phyloP scores from a whole-genome alignment of 2,888 invertebrate genomes.

The Eupithecia abbreviata region DNA sequence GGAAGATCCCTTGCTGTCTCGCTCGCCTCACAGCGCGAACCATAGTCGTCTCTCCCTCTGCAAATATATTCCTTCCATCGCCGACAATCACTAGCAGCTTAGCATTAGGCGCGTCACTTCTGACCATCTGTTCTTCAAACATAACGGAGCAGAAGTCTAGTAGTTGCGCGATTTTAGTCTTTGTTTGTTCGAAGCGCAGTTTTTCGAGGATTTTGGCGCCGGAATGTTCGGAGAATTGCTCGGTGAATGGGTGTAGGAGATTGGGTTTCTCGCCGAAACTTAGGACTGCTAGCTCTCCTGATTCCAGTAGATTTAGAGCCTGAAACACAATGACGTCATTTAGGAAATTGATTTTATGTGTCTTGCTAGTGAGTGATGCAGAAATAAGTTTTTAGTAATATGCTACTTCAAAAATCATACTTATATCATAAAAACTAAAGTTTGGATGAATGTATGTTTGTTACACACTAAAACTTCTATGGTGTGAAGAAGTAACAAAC shows the following conservation, averaged over 20 bases:
- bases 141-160: slow-evolving; percentile 90
- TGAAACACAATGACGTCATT: slow-evolving; percentile 55
- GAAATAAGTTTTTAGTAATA: no score
- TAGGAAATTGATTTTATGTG: no score
- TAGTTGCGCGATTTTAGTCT: slow-evolving; percentile 93
- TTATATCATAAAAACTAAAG: not conserved
- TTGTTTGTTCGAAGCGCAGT: slow-evolving; percentile 94
- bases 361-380: no score
- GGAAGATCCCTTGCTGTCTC: slow-evolving; percentile 92
- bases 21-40: slow-evolving; percentile 90
- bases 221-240: slow-evolving; percentile 93
- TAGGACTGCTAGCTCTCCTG: slow-evolving; percentile 95
- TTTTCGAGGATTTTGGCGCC: slow-evolving; percentile 92
- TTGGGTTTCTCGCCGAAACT: slow-evolving; percentile 94
- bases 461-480: no score
- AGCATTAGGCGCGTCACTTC: slow-evolving; percentile 85
- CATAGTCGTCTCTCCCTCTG: slow-evolving; percentile 92
- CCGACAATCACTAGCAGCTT: slow-evolving; percentile 96
- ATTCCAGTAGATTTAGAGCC: slow-evolving; percentile 96
- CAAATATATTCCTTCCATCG: slow-evolving; percentile 96
- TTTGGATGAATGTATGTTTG: no score
- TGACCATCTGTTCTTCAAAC: slow-evolving; percentile 74
- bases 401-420: not conserved
- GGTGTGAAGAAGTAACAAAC: no score
- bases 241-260: slow-evolving; percentile 93